Evolutionary conservation across 2,888 invertebrate species (phyloP), one percentile per base, ranked within the genome.

Genomic region (Plagodis dolabraria): DNA sequence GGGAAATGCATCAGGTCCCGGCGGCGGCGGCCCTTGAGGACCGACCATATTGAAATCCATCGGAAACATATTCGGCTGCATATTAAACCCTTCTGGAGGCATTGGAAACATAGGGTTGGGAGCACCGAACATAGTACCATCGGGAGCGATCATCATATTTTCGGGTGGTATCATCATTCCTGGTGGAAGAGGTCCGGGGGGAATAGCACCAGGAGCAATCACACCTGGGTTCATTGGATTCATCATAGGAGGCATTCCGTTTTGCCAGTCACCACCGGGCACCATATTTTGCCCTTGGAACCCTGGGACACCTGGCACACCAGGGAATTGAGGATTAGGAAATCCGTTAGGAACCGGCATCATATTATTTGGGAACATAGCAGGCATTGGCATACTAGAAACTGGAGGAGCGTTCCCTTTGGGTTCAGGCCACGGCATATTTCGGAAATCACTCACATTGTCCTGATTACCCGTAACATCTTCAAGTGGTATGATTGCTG

Each of bases 381-480:
- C 79, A 44, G 93, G 93, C 53, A 89, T 80, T 67, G 68, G 86
- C 11, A 86, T 71, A 60, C 69, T 86, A 61, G 61, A 65, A 60
- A 73, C 65, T 43, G 80, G 86, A 38, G 95, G 94, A 6, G 94
- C 94, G 63, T 86, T 91, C 9, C 95, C 95, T 79, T 96, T 96
- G 0, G 97, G 96, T 82, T 97, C 97, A 1, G 97, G 97, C 97
- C 97, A 97, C 0, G 96, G 95, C 81, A 95, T 94, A 55, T 93
- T 94, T 58, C 96, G 94, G 75, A 96, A 96, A 81, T 97, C 97
- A 76, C 96, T 96, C 12, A 96, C 93, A 65, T 95, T 96, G 74
- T 97, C 97, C 63, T 96, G 96, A 81, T 96, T 96, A 7, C 97
- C 97, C 0, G 96, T 96, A 6, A 96, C 94, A 89, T 99, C 99